These are phyloP conservation scores for Proterorhinus semilunaris DNA, from an alignment of 2,113 vertebrate genomes.

Conservation along the genomic window DNA sequence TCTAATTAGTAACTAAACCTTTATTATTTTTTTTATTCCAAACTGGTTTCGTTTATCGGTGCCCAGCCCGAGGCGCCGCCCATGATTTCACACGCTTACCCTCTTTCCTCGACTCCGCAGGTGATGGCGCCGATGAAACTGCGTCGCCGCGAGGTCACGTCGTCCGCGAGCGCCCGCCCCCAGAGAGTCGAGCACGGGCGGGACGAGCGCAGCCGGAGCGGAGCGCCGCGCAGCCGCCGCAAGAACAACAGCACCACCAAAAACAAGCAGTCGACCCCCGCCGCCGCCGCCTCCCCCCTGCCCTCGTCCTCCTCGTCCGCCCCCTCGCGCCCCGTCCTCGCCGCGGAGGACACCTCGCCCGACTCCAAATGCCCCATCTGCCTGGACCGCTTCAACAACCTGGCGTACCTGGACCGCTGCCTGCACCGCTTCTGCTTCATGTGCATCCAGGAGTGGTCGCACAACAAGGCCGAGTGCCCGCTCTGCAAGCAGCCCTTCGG, in stretches of 20 bases:
- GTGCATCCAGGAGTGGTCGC: conserved; percentile 92
- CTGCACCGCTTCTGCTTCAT: conserved; percentile 91
- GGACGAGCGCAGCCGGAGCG: conserved; percentile 9
- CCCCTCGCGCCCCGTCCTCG: conserved; percentile 4
- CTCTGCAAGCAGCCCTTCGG: conserved; percentile 90
- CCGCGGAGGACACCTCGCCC: conserved; percentile 80
- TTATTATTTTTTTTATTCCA: no score
- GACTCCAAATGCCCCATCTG: conserved; percentile 95
- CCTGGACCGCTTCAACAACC: conserved; percentile 87
- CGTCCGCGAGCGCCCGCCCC: not conserved
- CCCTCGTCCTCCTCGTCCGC: conserved; percentile 21
- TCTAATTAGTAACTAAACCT: no score
- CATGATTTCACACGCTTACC: no score
- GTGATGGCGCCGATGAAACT: conserved; percentile 83
- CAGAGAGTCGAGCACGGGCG: not conserved
- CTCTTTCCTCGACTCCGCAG: conserved; percentile 53
- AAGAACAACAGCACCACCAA: conserved; percentile 20
- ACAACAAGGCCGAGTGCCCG: conserved; percentile 91
- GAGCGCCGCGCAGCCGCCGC: conserved; percentile 10
- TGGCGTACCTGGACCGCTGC: conserved; percentile 86
- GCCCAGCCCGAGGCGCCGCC: no score
- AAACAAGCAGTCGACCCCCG: not conserved
- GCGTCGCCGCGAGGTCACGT: conserved; percentile 40
- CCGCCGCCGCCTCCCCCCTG: not conserved
- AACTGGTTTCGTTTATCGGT: no score